Conservation (phyloP, 2,797 vertebrate species). For the Picus viridis region DNA sequence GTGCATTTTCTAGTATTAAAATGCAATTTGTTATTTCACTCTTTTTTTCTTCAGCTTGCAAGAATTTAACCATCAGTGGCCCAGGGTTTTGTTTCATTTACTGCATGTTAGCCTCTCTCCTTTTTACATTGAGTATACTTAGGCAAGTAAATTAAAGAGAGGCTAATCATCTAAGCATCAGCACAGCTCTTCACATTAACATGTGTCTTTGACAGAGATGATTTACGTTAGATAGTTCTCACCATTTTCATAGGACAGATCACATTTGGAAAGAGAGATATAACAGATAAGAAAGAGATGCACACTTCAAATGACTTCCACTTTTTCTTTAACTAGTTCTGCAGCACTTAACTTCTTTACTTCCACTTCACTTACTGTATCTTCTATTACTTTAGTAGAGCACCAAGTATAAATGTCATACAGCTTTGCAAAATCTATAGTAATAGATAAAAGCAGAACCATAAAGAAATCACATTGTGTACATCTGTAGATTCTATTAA, state of each 20-base stretch:
- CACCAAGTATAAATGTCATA: not conserved
- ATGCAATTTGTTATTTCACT: not conserved
- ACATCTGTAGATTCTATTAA: not conserved
- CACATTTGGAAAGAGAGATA: not conserved
- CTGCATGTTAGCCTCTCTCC: not conserved
- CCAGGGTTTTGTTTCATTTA: not conserved
- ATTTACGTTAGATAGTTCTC: not conserved
- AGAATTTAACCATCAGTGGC: not conserved
- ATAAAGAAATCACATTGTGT: not conserved
- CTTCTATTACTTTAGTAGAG: not conserved
- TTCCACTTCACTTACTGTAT: not conserved
- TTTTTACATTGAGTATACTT: not conserved
- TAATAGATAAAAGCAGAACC: not conserved
- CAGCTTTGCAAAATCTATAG: not conserved
- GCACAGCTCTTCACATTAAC: not conserved
- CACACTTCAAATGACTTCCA: not conserved
- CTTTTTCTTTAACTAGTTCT: conserved; percentile 11
- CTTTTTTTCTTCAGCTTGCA: not conserved
- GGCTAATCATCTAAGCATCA: not conserved
- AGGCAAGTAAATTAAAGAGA: not conserved
- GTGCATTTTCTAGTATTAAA: not conserved
- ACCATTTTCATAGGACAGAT: not conserved
- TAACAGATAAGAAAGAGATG: not conserved
- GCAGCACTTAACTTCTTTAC: not conserved
- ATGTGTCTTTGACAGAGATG: not conserved